A percentile compares a stretch with the other conserved stretches of the same genome.
Evolutionary conservation across 2,888 invertebrate species (phyloP).

Genomic region (Sabellastarte sp.): DNA sequence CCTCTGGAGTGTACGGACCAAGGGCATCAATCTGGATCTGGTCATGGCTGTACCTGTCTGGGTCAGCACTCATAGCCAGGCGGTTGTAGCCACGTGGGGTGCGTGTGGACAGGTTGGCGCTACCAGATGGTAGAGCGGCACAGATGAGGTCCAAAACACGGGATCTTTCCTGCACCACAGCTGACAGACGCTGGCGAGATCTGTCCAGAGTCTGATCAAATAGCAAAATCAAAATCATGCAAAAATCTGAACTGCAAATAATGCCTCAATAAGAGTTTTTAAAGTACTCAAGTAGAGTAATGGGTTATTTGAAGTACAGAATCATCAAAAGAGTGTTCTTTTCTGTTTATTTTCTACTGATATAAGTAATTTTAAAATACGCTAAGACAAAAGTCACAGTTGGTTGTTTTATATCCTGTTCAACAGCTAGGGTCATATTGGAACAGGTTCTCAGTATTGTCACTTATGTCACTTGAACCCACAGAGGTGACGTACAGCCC

Average conservation of each 20-base stretch:
- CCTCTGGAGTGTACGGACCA: slow-evolving; percentile 54
- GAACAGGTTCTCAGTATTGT: no score
- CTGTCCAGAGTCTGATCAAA: slow-evolving; percentile 43
- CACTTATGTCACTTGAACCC: no score
- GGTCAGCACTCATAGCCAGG: slow-evolving; percentile 3
- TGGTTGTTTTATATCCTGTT: no score
- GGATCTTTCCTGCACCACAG: slow-evolving; percentile 50
- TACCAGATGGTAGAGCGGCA: slow-evolving; percentile 40
- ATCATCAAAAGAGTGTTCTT: neutral
- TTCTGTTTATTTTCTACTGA: no score
- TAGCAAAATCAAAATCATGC: neutral
- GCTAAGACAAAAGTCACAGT: no score
- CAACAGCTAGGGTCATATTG: no score
- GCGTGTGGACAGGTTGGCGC: slow-evolving; percentile 21
- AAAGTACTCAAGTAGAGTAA: neutral
- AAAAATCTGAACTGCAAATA: neutral
- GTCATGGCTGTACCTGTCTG: neutral
- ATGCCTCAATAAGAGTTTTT: neutral
- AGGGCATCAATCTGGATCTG: slow-evolving; percentile 38
- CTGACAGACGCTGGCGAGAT: slow-evolving; percentile 47
- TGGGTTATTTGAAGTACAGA: no score
- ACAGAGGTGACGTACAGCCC: no score
- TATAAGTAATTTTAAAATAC: no score
- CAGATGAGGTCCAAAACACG: slow-evolving; percentile 56
- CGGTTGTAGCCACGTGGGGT: neutral